Evolutionary conservation across 2,113 vertebrate genomes (phyloP).

Genomic region (Strix uralensis): DNA sequence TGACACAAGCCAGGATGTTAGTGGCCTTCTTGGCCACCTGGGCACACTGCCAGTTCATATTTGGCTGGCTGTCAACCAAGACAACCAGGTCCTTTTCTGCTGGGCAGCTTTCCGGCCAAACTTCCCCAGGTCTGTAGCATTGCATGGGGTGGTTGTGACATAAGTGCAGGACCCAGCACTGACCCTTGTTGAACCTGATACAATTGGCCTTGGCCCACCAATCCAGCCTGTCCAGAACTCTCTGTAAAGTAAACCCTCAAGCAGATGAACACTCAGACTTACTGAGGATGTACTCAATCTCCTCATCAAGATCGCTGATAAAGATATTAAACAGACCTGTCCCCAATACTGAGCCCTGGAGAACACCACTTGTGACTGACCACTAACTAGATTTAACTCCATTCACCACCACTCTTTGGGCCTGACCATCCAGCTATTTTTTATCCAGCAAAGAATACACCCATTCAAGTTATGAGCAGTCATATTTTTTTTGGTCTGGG

Average conservation of each 20-base stretch:
- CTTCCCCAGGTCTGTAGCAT: too few relatives aligned
- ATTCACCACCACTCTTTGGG: neutral
- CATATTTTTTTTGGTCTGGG: neutral
- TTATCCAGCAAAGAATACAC: neutral
- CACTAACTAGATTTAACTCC: neutral
- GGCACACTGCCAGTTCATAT: too few relatives aligned
- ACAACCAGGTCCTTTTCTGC: neutral
- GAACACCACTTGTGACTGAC: too few relatives aligned
- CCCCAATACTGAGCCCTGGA: too few relatives aligned
- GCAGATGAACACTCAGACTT: neutral
- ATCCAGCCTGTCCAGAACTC: neutral
- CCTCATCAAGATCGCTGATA: neutral
- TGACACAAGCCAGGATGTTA: neutral
- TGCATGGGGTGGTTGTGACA: too few relatives aligned
- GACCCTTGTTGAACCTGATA: neutral
- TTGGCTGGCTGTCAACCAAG: fast-evolving
- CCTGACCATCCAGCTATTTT: neutral
- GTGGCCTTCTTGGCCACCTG: neutral
- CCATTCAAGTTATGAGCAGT: neutral
- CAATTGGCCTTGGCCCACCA: neutral
- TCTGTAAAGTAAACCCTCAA: neutral
- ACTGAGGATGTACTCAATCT: neutral
- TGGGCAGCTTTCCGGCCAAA: neutral
- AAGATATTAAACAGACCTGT: neutral
- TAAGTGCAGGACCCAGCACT: neutral